A percentile compares a stretch with the other conserved stretches of the same genome.
Evolutionary conservation across 2,888 invertebrate genomes (phyloP).

Genomic region (Atrina japonica): DNA sequence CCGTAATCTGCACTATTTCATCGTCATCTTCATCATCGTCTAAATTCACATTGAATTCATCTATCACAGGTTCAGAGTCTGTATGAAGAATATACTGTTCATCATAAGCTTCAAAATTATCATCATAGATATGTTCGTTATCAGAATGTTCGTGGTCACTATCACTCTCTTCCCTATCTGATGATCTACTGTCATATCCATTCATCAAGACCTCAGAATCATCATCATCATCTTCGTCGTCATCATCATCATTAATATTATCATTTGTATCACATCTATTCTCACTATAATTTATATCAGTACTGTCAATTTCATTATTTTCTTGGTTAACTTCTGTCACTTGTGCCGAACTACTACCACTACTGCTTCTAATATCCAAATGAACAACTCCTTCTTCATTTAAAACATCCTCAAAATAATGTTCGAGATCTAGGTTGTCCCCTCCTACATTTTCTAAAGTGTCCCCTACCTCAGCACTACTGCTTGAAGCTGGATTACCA

Average conservation of each 20-base stretch:
- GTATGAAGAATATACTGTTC: constrained; percentile 72
- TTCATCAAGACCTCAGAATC: constrained; percentile 58
- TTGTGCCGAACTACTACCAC: constrained; percentile 30
- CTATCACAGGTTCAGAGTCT: constrained; percentile 65
- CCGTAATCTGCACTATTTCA: constrained; percentile 68
- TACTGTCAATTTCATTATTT: neutral
- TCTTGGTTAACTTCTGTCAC: constrained; percentile 42
- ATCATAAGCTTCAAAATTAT: constrained; percentile 75
- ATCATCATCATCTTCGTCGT: constrained; percentile 40
- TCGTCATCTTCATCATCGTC: constrained; percentile 70
- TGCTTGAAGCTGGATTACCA: constrained; percentile 31
- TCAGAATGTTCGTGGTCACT: constrained; percentile 55
- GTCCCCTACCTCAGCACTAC: constrained; percentile 55
- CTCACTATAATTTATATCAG: neutral
- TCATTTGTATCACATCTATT: constrained; percentile 20
- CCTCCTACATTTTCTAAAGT: constrained; percentile 57
- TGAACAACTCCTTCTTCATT: constrained; percentile 55
- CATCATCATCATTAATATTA: constrained; percentile 31
- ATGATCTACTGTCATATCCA: constrained; percentile 58
- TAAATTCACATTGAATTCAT: constrained; percentile 68
- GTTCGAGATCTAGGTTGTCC: constrained; percentile 65
- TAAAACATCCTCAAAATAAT: constrained; percentile 72
- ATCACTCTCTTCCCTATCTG: constrained; percentile 61
- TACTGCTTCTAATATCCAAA: constrained; percentile 42
- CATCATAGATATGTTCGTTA: constrained; percentile 75